A percentile compares a stretch with the other conserved stretches of the same genome.
Conservation (phyloP, 2,888 invertebrate genomes). For the Mimumesa dahlbomi region DNA sequence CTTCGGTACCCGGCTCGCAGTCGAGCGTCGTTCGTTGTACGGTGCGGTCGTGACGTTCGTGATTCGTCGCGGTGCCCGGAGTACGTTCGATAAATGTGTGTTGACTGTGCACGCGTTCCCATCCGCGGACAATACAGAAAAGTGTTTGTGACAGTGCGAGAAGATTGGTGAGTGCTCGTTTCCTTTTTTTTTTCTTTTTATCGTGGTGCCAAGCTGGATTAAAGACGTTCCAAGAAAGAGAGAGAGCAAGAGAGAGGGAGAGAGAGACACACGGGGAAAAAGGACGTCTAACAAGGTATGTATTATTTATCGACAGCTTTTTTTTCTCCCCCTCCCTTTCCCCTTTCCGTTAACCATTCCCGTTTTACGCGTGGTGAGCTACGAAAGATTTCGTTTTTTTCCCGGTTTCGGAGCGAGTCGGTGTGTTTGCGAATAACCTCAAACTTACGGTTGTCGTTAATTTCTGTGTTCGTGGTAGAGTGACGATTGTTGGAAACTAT, state of each 20-base stretch:
- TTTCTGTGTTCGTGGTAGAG: background rate
- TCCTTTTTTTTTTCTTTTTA: slow-evolving; percentile 32
- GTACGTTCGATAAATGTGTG: slow-evolving; percentile 39
- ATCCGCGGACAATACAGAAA: slow-evolving; percentile 17
- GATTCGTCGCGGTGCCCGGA: slow-evolving; percentile 25
- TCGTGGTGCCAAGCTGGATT: slow-evolving; percentile 61
- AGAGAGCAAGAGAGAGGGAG: slow-evolving; percentile 1
- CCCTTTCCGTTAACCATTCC: background rate
- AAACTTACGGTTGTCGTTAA: background rate
- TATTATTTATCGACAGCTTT: slow-evolving; percentile 27
- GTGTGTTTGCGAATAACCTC: slow-evolving; percentile 7
- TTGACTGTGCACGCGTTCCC: slow-evolving; percentile 52
- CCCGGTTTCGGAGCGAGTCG: slow-evolving; percentile 19
- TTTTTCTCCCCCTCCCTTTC: too few relatives aligned
- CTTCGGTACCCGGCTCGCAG: slow-evolving; percentile 75
- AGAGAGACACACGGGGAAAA: background rate
- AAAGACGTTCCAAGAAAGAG: slow-evolving; percentile 39
- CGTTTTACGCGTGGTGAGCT: slow-evolving; percentile 1
- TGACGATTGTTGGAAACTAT: slow-evolving; percentile 10
- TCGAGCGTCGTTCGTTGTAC: slow-evolving; percentile 76
- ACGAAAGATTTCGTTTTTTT: slow-evolving; percentile 13
- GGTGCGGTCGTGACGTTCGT: slow-evolving; percentile 62
- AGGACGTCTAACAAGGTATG: slow-evolving; percentile 16
- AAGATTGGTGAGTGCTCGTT: slow-evolving; percentile 53
- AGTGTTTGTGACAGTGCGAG: slow-evolving; percentile 55